phyloP scores from a whole-genome alignment of 2,797 vertebrate genomes.

The Gambelia wislizenii region DNA sequence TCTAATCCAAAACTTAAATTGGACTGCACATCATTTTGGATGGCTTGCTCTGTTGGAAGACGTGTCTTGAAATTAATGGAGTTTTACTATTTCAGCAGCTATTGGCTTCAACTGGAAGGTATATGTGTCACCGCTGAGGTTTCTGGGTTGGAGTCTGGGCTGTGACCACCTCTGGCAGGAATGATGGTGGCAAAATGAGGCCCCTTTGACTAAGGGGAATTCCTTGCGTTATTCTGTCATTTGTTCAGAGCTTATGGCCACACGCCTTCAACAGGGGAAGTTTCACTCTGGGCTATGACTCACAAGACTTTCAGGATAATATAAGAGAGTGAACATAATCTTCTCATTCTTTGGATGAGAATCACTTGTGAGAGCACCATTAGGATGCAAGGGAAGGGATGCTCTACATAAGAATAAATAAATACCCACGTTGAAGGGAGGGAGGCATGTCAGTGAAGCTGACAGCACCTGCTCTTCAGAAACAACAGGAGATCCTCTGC shows the following conservation, averaged over 20 bases:
- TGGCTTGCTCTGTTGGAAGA: background rate
- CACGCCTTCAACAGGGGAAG: background rate
- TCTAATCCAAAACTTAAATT: background rate
- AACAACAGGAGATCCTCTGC: background rate
- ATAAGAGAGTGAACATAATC: no score
- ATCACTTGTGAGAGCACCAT: background rate
- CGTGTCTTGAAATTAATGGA: background rate
- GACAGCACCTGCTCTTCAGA: background rate
- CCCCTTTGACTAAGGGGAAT: background rate
- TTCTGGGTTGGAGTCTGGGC: background rate
- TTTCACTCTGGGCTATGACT: background rate
- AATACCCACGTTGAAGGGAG: background rate
- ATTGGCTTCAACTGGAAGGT: background rate
- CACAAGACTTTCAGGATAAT: background rate
- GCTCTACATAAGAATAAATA: background rate
- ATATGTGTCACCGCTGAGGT: background rate
- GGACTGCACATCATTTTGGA: background rate
- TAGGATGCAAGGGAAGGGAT: background rate
- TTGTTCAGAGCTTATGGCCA: background rate
- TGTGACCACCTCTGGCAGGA: background rate
- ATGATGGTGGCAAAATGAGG: no score
- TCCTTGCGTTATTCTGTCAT: no score
- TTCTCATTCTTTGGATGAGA: background rate
- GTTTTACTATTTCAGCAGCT: background rate
- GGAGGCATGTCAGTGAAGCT: conserved; percentile 10